Base-by-base conservation (phyloP, 2,888 invertebrate genomes). In the Sarcophaga subvicina region DNA sequence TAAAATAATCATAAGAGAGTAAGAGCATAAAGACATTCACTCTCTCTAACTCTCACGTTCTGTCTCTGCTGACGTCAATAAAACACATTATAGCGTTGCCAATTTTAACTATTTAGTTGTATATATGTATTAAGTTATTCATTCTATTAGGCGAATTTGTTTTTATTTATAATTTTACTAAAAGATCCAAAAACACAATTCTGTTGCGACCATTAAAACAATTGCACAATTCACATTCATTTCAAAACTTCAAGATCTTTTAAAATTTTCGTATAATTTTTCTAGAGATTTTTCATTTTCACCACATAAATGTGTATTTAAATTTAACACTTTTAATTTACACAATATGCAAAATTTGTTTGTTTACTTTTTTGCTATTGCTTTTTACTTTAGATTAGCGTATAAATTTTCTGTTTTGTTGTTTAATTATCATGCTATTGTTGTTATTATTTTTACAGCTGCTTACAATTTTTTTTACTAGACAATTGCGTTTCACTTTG, bases 31-130 rank as follows among this genome's bases (percentile, higher is more conserved):
- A 49, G n/a, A 14, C 14, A 22, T 25, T 27, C 10, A 20, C 8
- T 45, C 27, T 78, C 71, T 75, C 73, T 78, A 60, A 77, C 64
- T 59, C 20, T 17, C 49, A 47, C 11, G 20, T 59, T 81, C 73
- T 67, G 67, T 70, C 79, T 80, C 70, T 17, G 67, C 64, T 84
- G 84, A 82, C 84, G 84, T 79, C 84, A 82, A 81, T 72, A 80
- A 71, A 54, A 54, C 47, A 62, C 45, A 66, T 54, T 17, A 27
- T 82, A 59, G 81, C 81, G 87, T 87, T 87, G 86, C 83, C 80
- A 86, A 77, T 83, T 72, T 62, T 22, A 71, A 25, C 14, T 59
- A 70, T 64, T 54, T 75, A 25, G 14, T 67, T 63, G 2, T 64
- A 22, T 54, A 25, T 60, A 45, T 62, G 63, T 69, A 37, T 54